phyloP scores from a whole-genome alignment of 2,797 vertebrate species.

The Enteromius afrohamiltoni region DNA sequence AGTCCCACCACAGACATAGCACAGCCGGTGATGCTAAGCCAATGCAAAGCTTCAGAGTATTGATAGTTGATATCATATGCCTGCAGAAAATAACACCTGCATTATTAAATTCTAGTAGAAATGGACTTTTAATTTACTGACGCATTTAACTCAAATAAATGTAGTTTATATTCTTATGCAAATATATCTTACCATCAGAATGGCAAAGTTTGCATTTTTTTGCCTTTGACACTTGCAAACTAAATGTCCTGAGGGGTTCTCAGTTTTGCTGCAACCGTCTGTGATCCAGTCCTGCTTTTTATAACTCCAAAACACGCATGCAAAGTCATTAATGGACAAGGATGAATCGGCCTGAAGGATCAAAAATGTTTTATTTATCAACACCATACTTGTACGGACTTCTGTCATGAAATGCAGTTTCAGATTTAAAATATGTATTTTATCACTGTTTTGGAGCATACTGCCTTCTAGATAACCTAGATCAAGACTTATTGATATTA shows the following conservation, averaged over 20 bases:
- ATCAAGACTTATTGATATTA: too few relatives aligned
- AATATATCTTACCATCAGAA: constrained; percentile 73
- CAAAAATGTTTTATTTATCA: background rate
- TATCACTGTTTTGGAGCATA: too few relatives aligned
- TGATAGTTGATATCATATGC: constrained; percentile 68
- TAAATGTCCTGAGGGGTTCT: background rate
- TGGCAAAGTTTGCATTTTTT: constrained; percentile 73
- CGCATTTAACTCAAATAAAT: background rate
- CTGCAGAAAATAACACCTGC: constrained; percentile 61
- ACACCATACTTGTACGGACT: background rate
- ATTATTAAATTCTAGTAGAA: background rate
- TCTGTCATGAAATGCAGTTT: background rate
- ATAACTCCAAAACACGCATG: constrained; percentile 79
- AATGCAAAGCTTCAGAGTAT: constrained; percentile 68
- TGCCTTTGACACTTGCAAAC: constrained; percentile 68
- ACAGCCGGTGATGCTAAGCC: constrained; percentile 70
- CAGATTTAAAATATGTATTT: too few relatives aligned
- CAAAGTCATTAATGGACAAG: constrained; percentile 61
- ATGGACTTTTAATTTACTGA: background rate
- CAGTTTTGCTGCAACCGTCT: constrained; percentile 66
- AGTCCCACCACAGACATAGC: constrained; percentile 74
- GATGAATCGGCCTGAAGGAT: constrained; percentile 41
- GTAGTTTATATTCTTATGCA: background rate
- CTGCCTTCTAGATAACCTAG: too few relatives aligned
- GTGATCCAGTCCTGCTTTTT: constrained; percentile 73